Percentiles rank a stretch among this genome's conserved stretches.
phyloP scores from a whole-genome alignment of 2,113 vertebrate species.

The Helogale parvula region DNA sequence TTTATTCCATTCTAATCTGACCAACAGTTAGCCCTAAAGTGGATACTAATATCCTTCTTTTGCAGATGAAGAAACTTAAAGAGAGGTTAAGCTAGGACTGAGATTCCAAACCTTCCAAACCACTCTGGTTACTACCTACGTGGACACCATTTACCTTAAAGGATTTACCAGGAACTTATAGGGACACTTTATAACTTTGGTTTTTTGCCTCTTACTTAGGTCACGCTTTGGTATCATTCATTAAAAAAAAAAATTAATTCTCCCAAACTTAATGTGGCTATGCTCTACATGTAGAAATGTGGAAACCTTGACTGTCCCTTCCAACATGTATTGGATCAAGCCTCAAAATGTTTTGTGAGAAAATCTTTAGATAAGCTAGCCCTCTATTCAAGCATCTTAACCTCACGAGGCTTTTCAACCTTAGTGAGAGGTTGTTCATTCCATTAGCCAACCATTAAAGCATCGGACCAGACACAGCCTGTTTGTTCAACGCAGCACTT shows the following conservation, averaged over 20 bases:
- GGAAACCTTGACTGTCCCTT: background rate
- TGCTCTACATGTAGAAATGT: background rate
- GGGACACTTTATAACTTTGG: background rate
- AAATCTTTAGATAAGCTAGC: background rate
- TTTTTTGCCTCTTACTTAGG: background rate
- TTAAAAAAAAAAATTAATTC: background rate
- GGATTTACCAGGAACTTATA: background rate
- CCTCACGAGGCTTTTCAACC: background rate
- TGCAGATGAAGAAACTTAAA: slow-evolving; percentile 35
- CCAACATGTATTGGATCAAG: background rate
- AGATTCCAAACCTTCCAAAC: background rate
- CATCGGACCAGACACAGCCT: background rate
- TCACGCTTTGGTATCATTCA: background rate
- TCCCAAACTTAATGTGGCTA: background rate
- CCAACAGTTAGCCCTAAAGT: background rate
- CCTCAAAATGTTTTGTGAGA: background rate
- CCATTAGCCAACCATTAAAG: background rate
- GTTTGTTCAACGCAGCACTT: background rate
- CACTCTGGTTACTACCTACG: background rate
- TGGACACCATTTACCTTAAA: background rate
- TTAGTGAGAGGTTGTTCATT: background rate
- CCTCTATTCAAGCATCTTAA: background rate
- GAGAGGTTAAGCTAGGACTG: background rate
- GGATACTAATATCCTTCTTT: background rate
- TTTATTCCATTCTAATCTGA: background rate